Evolutionary conservation across 2,113 vertebrate genomes (phyloP).

Genomic region (Oxyura jamaicensis): DNA sequence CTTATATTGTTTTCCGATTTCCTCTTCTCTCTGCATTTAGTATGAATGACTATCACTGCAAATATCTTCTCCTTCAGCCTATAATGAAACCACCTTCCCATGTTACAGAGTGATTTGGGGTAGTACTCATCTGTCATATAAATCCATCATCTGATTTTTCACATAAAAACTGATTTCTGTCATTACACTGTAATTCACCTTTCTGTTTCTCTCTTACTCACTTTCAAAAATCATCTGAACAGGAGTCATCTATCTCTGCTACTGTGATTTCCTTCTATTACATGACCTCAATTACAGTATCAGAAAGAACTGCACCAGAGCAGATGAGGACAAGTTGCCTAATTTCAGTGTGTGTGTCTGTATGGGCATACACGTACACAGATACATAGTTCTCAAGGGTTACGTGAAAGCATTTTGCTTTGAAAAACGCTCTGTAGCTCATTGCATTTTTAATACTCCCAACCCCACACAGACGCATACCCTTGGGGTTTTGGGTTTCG

Average conservation of each 20-base stretch:
- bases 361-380: background rate
- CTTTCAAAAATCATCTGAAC: slow-evolving; percentile 24
- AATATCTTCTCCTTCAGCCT: background rate
- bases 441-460: background rate
- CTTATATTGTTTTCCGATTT: background rate
- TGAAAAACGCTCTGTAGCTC: background rate
- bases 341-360: background rate
- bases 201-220: background rate
- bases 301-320: background rate
- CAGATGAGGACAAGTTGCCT: background rate
- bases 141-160: slow-evolving; percentile 35
- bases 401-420: background rate
- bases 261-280: background rate
- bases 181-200: background rate
- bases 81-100: background rate
- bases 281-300: background rate
- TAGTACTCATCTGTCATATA: background rate
- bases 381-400: background rate
- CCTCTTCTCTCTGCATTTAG: background rate
- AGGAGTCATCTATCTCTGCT: slow-evolving; percentile 17
- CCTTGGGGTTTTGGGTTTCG: background rate
- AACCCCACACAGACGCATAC: fast-evolving
- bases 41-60: background rate
- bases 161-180: background rate
- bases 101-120: background rate